These are phyloP conservation scores for Ferrisia virgata DNA, from an alignment of 2,888 invertebrate species.

Conservation along the genomic window DNA sequence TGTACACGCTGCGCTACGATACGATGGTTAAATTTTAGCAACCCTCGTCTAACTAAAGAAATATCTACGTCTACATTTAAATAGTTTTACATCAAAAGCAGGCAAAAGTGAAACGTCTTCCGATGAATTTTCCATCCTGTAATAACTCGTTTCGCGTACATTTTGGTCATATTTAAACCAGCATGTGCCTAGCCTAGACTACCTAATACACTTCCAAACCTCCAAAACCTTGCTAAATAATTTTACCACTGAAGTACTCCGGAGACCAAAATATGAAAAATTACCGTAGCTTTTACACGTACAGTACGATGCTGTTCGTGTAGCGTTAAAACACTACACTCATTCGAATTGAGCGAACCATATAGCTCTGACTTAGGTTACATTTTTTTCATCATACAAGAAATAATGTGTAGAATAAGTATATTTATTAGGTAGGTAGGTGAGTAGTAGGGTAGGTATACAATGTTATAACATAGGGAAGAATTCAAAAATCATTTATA, in stretches of 20 bases:
- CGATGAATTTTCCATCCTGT: background rate
- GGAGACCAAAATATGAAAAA: background rate
- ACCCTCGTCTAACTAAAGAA: background rate
- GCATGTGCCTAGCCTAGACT: no score
- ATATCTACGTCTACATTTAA: background rate
- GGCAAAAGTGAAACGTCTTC: background rate
- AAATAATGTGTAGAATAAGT: no score
- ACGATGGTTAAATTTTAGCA: background rate
- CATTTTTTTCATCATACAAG: no score
- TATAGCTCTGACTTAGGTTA: no score
- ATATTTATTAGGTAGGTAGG: no score
- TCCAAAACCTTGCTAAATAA: background rate
- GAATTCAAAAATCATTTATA: background rate
- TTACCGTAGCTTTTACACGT: background rate
- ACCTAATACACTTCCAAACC: no score
- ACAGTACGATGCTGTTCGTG: no score
- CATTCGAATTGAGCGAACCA: no score
- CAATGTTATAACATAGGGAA: background rate
- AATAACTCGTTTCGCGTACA: background rate
- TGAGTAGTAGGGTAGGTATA: no score
- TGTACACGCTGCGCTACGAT: background rate
- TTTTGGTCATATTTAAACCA: background rate
- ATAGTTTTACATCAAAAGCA: background rate
- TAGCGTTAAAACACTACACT: no score
- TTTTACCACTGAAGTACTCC: background rate